Evolutionary conservation across 2,113 vertebrate species (phyloP).

Genomic region (Oreochromis tanganicae): DNA sequence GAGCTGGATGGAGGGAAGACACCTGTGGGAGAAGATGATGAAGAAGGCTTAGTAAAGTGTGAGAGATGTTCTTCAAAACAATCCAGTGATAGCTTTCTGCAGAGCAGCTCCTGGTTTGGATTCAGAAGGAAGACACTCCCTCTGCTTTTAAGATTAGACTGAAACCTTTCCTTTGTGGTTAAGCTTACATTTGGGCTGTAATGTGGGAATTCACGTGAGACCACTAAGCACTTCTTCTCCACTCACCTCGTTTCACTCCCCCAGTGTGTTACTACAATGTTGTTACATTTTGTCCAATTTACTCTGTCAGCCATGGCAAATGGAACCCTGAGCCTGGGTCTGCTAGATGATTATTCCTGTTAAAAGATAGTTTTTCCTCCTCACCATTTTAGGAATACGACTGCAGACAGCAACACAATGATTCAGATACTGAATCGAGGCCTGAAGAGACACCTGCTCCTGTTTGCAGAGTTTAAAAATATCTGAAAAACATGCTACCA

Average conservation of each 20-base stretch:
- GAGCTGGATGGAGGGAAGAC: slow-evolving; percentile 30
- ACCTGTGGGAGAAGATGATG: slow-evolving; percentile 21
- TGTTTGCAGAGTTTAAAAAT: background rate
- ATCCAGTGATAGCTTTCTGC: background rate
- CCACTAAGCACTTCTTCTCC: background rate
- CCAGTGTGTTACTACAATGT: background rate
- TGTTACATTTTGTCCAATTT: background rate
- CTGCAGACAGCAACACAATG: background rate
- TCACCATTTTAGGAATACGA: background rate
- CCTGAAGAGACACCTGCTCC: background rate
- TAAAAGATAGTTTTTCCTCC: background rate
- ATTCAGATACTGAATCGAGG: background rate
- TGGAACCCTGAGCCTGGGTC: background rate
- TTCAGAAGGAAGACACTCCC: background rate
- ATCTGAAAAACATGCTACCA: background rate
- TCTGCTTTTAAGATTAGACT: background rate
- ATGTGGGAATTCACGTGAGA: background rate
- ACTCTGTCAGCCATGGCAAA: background rate
- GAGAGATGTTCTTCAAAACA: background rate
- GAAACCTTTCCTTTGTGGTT: background rate
- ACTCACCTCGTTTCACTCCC: background rate
- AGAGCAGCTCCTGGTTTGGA: background rate
- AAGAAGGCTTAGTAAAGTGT: background rate
- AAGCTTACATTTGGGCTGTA: background rate
- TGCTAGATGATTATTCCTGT: background rate